phyloP scores from a whole-genome alignment of 2,113 vertebrate species.

The Taxidea taxus region DNA sequence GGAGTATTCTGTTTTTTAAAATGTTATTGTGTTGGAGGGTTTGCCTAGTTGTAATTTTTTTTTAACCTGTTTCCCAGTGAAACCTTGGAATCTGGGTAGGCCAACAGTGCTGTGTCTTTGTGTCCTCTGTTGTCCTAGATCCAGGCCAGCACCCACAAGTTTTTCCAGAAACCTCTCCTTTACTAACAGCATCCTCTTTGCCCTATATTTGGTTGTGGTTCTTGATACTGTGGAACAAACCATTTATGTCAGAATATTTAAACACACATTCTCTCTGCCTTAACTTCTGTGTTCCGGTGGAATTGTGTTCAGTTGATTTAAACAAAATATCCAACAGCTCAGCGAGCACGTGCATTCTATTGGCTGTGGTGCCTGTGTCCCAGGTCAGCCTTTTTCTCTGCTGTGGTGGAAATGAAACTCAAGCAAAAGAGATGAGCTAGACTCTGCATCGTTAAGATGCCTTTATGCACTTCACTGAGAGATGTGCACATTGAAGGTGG shows the following conservation, averaged over 20 bases:
- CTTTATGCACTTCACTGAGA: background rate
- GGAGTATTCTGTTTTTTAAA: background rate
- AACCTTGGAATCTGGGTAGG: background rate
- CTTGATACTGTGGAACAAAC: background rate
- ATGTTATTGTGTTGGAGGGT: background rate
- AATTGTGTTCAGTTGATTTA: background rate
- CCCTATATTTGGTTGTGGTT: background rate
- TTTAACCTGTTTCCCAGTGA: background rate
- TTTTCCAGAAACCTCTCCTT: background rate
- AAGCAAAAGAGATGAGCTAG: background rate
- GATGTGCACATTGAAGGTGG: background rate
- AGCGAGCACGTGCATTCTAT: accelerated
- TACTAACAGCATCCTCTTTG: background rate
- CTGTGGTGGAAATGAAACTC: background rate
- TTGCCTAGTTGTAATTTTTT: background rate
- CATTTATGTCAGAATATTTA: constrained; percentile 14
- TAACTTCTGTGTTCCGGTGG: background rate
- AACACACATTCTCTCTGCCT: background rate
- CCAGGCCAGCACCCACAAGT: no score
- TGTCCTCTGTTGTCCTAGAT: background rate
- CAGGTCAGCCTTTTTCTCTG: background rate
- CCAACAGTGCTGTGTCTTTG: background rate
- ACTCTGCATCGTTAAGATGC: background rate
- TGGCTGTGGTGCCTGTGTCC: background rate
- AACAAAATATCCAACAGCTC: background rate